Evolutionary conservation across 2,797 vertebrate species (phyloP).

Genomic region (Diglossa cyanea): DNA sequence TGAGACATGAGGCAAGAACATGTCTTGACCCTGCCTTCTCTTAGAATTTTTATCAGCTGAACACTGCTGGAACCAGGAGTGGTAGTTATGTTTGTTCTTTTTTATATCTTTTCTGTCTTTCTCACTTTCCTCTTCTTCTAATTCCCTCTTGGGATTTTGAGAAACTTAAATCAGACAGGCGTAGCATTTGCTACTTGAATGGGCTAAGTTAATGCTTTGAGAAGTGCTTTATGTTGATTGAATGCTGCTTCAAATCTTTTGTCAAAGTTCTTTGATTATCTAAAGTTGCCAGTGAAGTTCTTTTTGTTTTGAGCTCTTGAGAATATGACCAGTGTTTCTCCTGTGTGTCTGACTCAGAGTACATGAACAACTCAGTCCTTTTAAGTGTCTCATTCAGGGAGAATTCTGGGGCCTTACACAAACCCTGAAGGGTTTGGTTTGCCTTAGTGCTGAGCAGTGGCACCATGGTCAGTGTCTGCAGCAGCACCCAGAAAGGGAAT

Average conservation of each 20-base stretch:
- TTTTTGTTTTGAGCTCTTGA: neutral
- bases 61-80: neutral
- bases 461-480: fast-evolving
- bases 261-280: neutral
- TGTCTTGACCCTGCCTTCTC: neutral
- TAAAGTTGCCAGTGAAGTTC: neutral
- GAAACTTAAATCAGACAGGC: neutral
- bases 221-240: neutral
- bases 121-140: neutral
- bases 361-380: neutral
- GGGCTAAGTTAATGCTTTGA: neutral
- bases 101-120: neutral
- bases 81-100: neutral
- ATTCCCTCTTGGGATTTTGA: neutral
- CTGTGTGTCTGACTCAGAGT: neutral
- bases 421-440: neutral
- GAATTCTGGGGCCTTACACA: neutral
- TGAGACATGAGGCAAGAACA: neutral
- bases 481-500: fast-evolving
- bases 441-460: neutral
- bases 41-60: neutral
- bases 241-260: neutral
- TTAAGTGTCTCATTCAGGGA: fast-evolving
- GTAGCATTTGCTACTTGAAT: neutral
- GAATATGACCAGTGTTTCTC: neutral